Evolutionary conservation across 2,797 vertebrate species (phyloP), one percentile per base, ranked within the genome.

Genomic region (Clarias laeviceps): DNA sequence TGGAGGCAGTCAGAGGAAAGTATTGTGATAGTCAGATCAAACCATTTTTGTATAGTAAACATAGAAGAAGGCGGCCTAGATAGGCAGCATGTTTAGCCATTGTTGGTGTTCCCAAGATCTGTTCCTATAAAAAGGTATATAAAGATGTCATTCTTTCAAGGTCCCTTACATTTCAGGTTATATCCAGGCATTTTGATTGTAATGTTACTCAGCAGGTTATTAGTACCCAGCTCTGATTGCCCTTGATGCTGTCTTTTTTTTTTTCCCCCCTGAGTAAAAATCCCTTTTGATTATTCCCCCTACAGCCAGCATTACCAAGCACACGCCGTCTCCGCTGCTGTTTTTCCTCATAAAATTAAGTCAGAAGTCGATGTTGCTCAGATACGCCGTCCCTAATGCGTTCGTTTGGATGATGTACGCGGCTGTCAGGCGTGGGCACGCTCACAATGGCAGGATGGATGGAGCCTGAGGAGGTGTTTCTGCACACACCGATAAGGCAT

Each of bases 341-440:
- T 76, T 81, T 86, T 84, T 40, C 70, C 80, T 61, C 78, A 54
- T 18, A 65, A 77, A 72, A 83, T 83, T 77, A 87, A 86, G 29
- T 45, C 68, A 73, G 79, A 74, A 77, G 83, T 84, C 79, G 59
- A 83, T 87, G 56, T 85, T 72, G 40, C 54, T 37, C 77, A 72
- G 85, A 77, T 72, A 62, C 40, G 83, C 80, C 18, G 45, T 66
- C 72, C 54, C 85, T 86, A 87, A 86, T 84, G 82, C 65, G 73
- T 89, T 87, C 15, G 56, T 83, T 65, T 22, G 73, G 83, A 83
- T 85, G 82, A 85, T 84, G 68, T 87, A 86, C 88, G 79, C 24
- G 7, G 70, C 84, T 84, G 88, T 89, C 89, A 76, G 22, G 65
- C 40, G 57, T 56, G 15, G 37, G 82, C 82, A 24, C 57, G 56